These are phyloP conservation scores for Bucco capensis DNA, from an alignment of 2,113 vertebrate species.

Conservation along the genomic window DNA sequence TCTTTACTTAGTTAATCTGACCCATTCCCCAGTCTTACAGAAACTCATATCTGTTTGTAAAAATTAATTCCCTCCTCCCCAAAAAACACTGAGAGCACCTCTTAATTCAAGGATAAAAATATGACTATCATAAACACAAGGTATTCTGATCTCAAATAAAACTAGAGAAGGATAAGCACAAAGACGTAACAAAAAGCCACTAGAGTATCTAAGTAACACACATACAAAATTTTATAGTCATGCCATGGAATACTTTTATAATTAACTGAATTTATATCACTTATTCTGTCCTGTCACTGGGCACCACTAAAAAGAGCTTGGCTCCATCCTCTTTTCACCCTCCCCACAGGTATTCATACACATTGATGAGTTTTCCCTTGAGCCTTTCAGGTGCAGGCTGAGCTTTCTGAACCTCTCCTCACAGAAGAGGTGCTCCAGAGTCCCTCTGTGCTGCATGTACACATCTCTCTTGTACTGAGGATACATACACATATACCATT, in stretches of 20 bases:
- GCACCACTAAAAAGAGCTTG: not conserved
- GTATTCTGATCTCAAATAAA: not conserved
- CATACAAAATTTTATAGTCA: not conserved
- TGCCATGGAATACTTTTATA: not conserved
- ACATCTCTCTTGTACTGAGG: not conserved
- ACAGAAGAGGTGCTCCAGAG: not conserved
- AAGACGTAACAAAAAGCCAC: not conserved
- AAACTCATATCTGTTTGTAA: not conserved
- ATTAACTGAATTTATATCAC: not conserved
- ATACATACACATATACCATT: fast-evolving
- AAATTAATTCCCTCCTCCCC: not conserved
- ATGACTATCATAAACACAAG: not conserved
- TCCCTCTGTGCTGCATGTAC: not conserved
- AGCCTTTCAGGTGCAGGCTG: not conserved
- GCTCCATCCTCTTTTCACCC: not conserved
- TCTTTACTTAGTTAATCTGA: not conserved
- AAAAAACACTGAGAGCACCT: not conserved
- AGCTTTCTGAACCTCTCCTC: not conserved
- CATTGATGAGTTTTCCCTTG: not conserved
- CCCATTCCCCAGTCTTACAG: not conserved
- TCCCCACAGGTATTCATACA: not conserved
- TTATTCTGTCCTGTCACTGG: not conserved
- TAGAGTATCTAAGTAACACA: not conserved
- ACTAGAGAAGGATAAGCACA: not conserved
- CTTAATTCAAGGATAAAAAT: not conserved